These are phyloP conservation scores for Diplazon laetatorius DNA, from an alignment of 2,888 invertebrate genomes.

Conservation along the genomic window DNA sequence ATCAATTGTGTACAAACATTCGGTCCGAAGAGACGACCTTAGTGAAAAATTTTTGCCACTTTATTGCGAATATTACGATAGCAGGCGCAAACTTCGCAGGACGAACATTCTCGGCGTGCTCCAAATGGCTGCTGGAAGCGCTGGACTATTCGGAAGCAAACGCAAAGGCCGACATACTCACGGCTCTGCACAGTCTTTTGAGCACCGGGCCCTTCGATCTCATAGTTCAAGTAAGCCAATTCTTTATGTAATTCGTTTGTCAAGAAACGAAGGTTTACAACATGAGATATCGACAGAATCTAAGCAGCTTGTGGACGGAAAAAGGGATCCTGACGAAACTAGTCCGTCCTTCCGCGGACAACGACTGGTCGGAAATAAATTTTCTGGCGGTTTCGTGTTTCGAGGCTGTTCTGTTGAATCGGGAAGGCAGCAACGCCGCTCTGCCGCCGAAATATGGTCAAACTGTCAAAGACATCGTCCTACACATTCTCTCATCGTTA, in stretches of 20 bases:
- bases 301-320: conserved; percentile 70
- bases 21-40: conserved; percentile 71
- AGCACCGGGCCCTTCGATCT: conserved; percentile 68
- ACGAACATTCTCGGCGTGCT: conserved; percentile 69
- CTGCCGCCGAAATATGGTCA: conserved; percentile 69
- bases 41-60: conserved; percentile 73
- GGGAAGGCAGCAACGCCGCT: conserved; percentile 58
- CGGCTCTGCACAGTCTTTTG: conserved; percentile 71
- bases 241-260: no score
- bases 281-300: conserved; percentile 65
- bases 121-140: conserved; percentile 73
- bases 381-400: conserved; percentile 74
- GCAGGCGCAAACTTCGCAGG: conserved; percentile 69
- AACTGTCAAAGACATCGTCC: conserved; percentile 68
- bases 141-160: conserved; percentile 69
- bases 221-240: conserved; percentile 68
- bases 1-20: conserved; percentile 72
- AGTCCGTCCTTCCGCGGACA: conserved; percentile 63
- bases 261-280: not conserved
- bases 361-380: conserved; percentile 73
- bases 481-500: conserved; percentile 66
- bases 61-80: conserved; percentile 73
- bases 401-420: conserved; percentile 73
- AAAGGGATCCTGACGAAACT: conserved; percentile 69
- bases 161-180: conserved; percentile 67